phyloP scores from a whole-genome alignment of 2,888 invertebrate genomes.

The Protonemura montana region DNA sequence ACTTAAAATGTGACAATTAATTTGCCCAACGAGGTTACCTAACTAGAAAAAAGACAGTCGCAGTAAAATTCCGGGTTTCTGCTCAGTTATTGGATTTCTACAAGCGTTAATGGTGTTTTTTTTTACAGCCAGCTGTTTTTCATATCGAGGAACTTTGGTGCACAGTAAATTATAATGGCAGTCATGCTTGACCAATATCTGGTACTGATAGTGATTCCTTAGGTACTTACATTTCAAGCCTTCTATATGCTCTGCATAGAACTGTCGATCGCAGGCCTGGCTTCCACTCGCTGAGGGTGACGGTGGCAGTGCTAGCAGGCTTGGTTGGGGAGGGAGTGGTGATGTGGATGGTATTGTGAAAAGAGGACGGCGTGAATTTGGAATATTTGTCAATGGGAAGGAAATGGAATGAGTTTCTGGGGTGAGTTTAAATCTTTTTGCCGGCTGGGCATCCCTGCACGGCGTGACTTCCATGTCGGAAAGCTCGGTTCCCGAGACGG shows the following conservation, averaged over 20 bases:
- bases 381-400: not conserved
- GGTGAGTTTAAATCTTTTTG: not conserved
- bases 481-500: not conserved
- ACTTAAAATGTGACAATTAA: no score
- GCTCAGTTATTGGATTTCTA: no score
- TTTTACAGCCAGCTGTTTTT: no score
- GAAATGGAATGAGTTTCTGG: not conserved
- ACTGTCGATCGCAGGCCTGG: not conserved
- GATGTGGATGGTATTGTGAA: not conserved
- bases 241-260: not conserved
- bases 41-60: no score
- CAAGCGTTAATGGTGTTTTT: no score
- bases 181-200: no score
- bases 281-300: not conserved
- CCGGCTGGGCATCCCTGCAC: not conserved
- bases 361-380: not conserved
- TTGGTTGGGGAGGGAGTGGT: not conserved
- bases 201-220: no score
- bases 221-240: not conserved
- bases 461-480: not conserved
- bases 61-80: no score
- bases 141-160: no score
- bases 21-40: no score
- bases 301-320: not conserved
- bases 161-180: no score